These are phyloP conservation scores for Okapia johnstoni DNA, from an alignment of 2,113 vertebrate species.

Conservation along the genomic window DNA sequence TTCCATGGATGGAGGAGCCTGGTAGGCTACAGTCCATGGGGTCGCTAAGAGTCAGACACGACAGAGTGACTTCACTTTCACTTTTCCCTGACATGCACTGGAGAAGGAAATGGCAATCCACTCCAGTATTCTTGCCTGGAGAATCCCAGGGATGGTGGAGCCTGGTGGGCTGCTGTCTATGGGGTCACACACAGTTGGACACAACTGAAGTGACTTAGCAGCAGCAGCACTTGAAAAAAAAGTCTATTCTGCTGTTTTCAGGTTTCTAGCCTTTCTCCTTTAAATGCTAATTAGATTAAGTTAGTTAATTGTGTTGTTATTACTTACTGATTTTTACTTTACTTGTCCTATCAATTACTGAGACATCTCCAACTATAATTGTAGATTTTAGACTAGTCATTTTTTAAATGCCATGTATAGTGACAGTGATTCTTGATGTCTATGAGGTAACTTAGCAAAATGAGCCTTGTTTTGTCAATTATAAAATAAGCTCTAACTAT, in stretches of 20 bases:
- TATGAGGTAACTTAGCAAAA: not conserved
- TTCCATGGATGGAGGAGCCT: too few species aligned
- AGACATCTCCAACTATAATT: not conserved
- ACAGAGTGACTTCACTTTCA: too few species aligned
- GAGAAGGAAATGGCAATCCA: too few species aligned
- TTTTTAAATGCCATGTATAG: not conserved
- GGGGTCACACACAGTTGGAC: too few species aligned
- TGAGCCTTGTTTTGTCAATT: not conserved
- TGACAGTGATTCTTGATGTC: not conserved
- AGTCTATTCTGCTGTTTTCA: rapidly evolving
- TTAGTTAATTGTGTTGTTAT: not conserved
- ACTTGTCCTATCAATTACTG: not conserved
- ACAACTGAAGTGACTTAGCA: too few species aligned
- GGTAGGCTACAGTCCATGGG: too few species aligned
- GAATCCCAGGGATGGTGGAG: too few species aligned
- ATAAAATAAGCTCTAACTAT: not conserved
- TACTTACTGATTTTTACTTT: not conserved
- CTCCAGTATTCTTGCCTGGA: too few species aligned
- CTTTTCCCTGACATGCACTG: too few species aligned
- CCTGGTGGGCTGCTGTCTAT: too few species aligned
- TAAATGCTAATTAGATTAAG: not conserved
- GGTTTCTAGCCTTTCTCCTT: not conserved
- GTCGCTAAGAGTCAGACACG: too few species aligned
- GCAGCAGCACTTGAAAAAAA: not conserved
- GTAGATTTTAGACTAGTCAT: not conserved